Percentiles rank a stretch among this genome's conserved stretches.
Conservation (phyloP, 30 jellyfish, hydroid and myxozoan species). For the Catostylus mosaicus region DNA sequence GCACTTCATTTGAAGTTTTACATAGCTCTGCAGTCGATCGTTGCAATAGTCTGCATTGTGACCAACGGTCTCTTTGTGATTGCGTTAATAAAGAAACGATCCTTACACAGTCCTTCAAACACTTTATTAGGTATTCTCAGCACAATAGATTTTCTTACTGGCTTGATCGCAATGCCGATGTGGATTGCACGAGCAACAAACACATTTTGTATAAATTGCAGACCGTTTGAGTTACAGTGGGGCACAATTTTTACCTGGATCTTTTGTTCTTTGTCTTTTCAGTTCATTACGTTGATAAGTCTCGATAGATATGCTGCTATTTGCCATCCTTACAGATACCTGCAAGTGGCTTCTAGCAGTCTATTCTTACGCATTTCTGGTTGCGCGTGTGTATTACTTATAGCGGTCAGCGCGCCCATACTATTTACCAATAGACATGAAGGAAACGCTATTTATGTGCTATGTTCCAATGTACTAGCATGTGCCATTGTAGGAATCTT, state of each 20-base stretch:
- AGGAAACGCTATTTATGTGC: not conserved
- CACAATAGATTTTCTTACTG: not conserved
- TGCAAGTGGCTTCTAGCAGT: not conserved
- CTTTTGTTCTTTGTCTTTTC: not conserved
- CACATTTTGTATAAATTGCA: not conserved
- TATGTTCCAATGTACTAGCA: not conserved
- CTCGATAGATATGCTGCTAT: slow-evolving; percentile 18
- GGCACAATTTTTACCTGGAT: not conserved
- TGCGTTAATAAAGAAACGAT: not conserved
- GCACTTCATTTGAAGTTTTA: not conserved
- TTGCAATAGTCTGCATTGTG: not conserved
- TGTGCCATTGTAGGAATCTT: not conserved
- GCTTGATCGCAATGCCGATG: not conserved
- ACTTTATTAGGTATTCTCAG: slow-evolving; percentile 23
- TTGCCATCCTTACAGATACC: slow-evolving; percentile 4
- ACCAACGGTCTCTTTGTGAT: slow-evolving; percentile 16
- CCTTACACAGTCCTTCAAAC: slow-evolving; percentile 48
- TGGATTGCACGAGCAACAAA: not conserved
- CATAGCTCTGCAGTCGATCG: not conserved
- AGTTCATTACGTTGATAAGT: not conserved
- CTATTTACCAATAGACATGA: not conserved
- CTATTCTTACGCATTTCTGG: not conserved
- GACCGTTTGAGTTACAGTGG: not conserved
- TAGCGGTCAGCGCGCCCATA: not conserved
- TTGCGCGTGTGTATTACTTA: not conserved